Evolutionary conservation across 2,113 vertebrate genomes (phyloP), one percentile per base, ranked within the genome.

Genomic region (Anarrhichthys ocellatus): DNA sequence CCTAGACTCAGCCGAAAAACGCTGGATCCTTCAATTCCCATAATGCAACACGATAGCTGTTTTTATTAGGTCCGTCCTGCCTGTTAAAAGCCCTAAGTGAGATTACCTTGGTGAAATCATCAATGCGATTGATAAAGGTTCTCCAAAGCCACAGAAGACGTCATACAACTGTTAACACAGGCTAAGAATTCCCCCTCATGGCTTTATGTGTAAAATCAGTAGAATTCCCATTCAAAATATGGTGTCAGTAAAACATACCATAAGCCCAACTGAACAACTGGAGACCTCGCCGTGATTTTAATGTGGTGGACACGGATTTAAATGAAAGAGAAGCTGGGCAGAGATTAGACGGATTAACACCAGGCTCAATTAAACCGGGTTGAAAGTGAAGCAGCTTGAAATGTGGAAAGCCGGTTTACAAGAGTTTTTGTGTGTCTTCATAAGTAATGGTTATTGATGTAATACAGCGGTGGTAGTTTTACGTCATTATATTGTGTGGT

Each of bases 311-410:
- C 20, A 27, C 34, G 54, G 48, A 69, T 27, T 27, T 11, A 48
- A 77, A 56, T n/a, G 20, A 44, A 42, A 48, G 48, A 36, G 24
- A 68, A 24, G 38, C 68, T 68, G 64, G 52, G 68, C 20, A 11
- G 38, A 78, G 38, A 68, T 13, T 5, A 78, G 20, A 17, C 14
- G 10, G 27, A 66, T 50, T 15, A 62, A 50, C 72, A 48, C 72
- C 13, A 24, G 13, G 20, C 59, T 24, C 59, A 17, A 36, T 63
- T 74, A 48, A 48, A 52, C 3, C 6, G 22, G 13, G 75, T 24
- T 59, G 13, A 68, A 69, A 48, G 65, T 27, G 54, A 69, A 58
- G 50, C 52, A 34, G 74, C 48, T 24, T 56, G n/a, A 38, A 64
- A 46, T 42, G 40, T 40, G 38, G 38, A 9, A 40, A 9, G 70